A percentile compares a stretch with the other conserved stretches of the same genome.
Conservation (phyloP, 2,888 invertebrate species). For the Dinocampus coccinellae region DNA sequence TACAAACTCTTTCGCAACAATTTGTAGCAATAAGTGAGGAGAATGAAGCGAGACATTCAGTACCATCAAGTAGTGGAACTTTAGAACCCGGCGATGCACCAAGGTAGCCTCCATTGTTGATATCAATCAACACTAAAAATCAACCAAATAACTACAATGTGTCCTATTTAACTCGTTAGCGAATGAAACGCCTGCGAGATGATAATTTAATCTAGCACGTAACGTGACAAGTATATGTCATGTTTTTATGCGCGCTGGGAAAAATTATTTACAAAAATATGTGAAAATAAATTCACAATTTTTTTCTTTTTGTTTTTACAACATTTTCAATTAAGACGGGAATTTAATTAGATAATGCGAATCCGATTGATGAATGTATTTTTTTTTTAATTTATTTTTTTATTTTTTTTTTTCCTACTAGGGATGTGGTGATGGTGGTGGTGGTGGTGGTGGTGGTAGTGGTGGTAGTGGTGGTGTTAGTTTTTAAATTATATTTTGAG, state of each 20-base stretch:
- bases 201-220: slow-evolving; percentile 15
- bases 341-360: background rate
- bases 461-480: background rate
- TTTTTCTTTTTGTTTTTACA: slow-evolving; percentile 12
- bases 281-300: background rate
- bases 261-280: background rate
- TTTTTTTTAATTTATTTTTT: background rate
- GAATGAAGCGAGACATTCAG: slow-evolving; percentile 48
- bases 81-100: slow-evolving; percentile 61
- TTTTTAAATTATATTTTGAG: background rate
- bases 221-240: slow-evolving; percentile 12
- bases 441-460: background rate
- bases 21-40: slow-evolving; percentile 59
- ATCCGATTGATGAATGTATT: background rate
- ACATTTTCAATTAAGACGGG: background rate
- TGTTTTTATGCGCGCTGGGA: slow-evolving; percentile 2
- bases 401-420: too few species aligned
- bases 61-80: slow-evolving; percentile 45
- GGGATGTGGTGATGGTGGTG: background rate
- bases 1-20: slow-evolving; percentile 82
- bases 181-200: slow-evolving; percentile 56
- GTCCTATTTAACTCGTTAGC: slow-evolving; percentile 59
- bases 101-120: slow-evolving; percentile 59
- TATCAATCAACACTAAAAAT: slow-evolving; percentile 45
- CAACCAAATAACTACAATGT: slow-evolving; percentile 57